phyloP scores from a whole-genome alignment of 2,888 invertebrate genomes.

The Drosophila cyrtoloma region DNA sequence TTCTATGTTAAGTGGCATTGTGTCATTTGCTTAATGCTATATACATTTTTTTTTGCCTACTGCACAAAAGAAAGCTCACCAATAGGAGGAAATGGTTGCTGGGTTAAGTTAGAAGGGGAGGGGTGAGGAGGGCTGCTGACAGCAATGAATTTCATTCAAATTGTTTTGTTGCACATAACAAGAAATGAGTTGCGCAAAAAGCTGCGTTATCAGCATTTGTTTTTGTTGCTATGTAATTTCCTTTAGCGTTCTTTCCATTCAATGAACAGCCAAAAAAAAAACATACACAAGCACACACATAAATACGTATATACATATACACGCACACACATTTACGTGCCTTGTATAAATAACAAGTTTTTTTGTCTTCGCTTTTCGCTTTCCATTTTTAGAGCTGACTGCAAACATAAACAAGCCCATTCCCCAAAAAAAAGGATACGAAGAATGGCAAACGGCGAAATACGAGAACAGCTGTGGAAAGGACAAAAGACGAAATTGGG shows the following conservation, averaged over 20 bases:
- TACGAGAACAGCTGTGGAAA: slow-evolving; percentile 79
- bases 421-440: slow-evolving; percentile 45
- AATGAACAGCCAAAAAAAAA: slow-evolving; percentile 53
- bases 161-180: slow-evolving; percentile 11
- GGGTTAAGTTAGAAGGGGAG: background rate
- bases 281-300: background rate
- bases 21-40: background rate
- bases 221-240: slow-evolving; percentile 52
- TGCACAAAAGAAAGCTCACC: background rate
- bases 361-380: slow-evolving; percentile 60
- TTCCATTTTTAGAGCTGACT: slow-evolving; percentile 47
- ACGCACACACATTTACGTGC: slow-evolving; percentile 57
- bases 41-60: background rate
- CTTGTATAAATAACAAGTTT: slow-evolving; percentile 74
- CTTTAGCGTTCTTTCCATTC: slow-evolving; percentile 53
- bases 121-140: background rate
- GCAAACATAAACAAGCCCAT: slow-evolving; percentile 78
- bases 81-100: background rate
- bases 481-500: slow-evolving; percentile 75
- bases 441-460: slow-evolving; percentile 55
- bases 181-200: slow-evolving; percentile 39
- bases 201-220: slow-evolving; percentile 56
- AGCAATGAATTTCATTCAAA: slow-evolving; percentile 31
- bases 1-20: background rate
- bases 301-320: slow-evolving; percentile 15